These are phyloP conservation scores for Tetropium fuscum DNA, from an alignment of 2,888 invertebrate species.

Conservation along the genomic window DNA sequence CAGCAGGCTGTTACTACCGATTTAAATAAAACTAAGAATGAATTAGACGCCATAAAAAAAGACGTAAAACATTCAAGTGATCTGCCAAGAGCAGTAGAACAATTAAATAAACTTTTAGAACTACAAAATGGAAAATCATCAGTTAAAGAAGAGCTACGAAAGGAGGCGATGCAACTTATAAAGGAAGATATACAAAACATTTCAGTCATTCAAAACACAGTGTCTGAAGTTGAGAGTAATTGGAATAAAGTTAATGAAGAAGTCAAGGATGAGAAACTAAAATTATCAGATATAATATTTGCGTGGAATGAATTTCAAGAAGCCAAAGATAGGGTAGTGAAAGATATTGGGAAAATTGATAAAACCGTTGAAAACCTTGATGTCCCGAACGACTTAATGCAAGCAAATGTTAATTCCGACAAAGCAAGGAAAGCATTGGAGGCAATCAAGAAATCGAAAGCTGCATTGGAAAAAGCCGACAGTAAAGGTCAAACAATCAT, in stretches of 20 bases:
- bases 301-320: constrained; percentile 83
- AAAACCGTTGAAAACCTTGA: constrained; percentile 74
- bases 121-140: constrained; percentile 72
- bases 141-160: constrained; percentile 79
- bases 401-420: constrained; percentile 78
- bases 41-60: constrained; percentile 71
- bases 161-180: constrained; percentile 83
- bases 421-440: constrained; percentile 83
- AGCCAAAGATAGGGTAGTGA: constrained; percentile 76
- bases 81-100: constrained; percentile 67
- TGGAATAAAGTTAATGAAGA: constrained; percentile 85
- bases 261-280: constrained; percentile 80
- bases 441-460: constrained; percentile 79
- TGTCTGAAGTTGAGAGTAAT: constrained; percentile 81
- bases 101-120: constrained; percentile 68
- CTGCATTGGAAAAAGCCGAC: constrained; percentile 82
- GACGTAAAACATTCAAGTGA: constrained; percentile 66
- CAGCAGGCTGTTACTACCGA: constrained; percentile 78
- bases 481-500: constrained; percentile 78
- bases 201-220: constrained; percentile 82
- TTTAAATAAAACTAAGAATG: constrained; percentile 71
- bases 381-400: constrained; percentile 78
- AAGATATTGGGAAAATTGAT: constrained; percentile 78
- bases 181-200: constrained; percentile 85
- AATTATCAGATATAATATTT: constrained; percentile 78